A percentile compares a stretch with the other conserved stretches of the same genome.
These are phyloP conservation scores for Empidonax alnorum DNA, from an alignment of 2,113 vertebrate genomes.

Conservation along the genomic window DNA sequence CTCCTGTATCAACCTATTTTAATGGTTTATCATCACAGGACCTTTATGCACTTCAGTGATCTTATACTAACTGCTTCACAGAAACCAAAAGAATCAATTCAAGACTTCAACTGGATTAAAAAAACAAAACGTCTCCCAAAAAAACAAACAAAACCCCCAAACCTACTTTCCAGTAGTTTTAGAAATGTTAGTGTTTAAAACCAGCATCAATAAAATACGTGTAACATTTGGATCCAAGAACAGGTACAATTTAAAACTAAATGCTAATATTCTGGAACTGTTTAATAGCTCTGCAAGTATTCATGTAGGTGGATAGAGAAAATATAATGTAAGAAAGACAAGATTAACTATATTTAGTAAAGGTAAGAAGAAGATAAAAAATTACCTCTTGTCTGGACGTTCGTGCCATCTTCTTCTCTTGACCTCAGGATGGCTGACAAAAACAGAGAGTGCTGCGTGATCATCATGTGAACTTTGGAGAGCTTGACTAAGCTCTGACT, in stretches of 20 bases:
- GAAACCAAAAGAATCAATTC: background rate
- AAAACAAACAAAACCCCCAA: background rate
- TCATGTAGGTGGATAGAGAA: background rate
- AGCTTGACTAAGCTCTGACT: slow-evolving; percentile 74
- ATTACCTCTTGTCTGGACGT: slow-evolving; percentile 80
- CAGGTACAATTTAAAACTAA: background rate
- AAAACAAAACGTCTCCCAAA: background rate
- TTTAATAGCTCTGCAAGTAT: background rate
- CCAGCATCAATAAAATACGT: background rate
- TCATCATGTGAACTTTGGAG: slow-evolving; percentile 86
- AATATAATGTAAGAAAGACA: background rate
- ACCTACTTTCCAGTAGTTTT: background rate
- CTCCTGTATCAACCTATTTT: background rate
- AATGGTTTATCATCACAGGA: background rate
- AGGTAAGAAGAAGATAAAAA: background rate
- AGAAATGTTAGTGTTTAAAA: background rate
- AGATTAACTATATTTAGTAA: background rate
- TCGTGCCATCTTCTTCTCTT: slow-evolving; percentile 49
- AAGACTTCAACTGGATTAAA: background rate
- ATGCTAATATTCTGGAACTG: background rate
- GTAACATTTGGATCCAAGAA: background rate
- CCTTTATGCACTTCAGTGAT: background rate
- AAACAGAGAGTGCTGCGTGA: slow-evolving; percentile 92
- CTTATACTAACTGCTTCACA: background rate
- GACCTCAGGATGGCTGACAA: slow-evolving; percentile 83